A percentile compares a stretch with the other conserved stretches of the same genome.
Conservation (phyloP, 1,140 invertebrate species). For the Dendroctonus ponderosae region DNA sequence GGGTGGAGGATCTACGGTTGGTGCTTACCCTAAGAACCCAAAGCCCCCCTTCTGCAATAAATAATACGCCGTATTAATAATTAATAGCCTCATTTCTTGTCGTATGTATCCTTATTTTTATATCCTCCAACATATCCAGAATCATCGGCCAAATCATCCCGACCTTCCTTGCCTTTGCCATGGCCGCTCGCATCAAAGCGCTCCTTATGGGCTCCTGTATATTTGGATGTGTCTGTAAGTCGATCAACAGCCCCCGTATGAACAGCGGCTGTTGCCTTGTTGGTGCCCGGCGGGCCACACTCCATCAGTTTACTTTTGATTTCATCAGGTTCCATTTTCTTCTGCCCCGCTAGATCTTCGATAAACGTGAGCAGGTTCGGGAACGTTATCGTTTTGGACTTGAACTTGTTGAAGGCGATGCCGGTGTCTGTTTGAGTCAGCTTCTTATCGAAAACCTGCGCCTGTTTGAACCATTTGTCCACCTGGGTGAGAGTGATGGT, state of each 20-base stretch:
- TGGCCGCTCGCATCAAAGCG: conserved; percentile 84
- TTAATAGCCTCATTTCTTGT: conserved; percentile 26
- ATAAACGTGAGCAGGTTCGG: conserved; percentile 50
- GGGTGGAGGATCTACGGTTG: too few relatives aligned
- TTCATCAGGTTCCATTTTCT: conserved; percentile 55
- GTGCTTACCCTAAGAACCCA: too few relatives aligned
- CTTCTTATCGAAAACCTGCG: conserved; percentile 68
- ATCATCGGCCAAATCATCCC: conserved; percentile 74
- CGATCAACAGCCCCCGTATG: conserved; percentile 76
- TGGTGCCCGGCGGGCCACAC: conserved; percentile 55
- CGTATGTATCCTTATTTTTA: conserved; percentile 52
- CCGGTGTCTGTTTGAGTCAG: conserved; percentile 67
- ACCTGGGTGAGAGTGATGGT: conserved; percentile 65
- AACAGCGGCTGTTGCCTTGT: conserved; percentile 38
- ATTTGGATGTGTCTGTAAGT: conserved; percentile 85
- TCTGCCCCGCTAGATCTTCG: conserved; percentile 58
- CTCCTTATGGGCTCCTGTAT: conserved; percentile 87
- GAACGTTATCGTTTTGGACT: conserved; percentile 46
- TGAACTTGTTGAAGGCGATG: conserved; percentile 66
- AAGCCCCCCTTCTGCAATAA: too few relatives aligned
- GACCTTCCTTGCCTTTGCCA: conserved; percentile 81
- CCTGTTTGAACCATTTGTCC: conserved; percentile 78
- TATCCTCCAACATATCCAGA: conserved; percentile 86
- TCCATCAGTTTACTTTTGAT: conserved; percentile 56
- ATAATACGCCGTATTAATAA: neutral